phyloP scores from a whole-genome alignment of 2,113 vertebrate genomes.

The Prionailurus bengalensis region DNA sequence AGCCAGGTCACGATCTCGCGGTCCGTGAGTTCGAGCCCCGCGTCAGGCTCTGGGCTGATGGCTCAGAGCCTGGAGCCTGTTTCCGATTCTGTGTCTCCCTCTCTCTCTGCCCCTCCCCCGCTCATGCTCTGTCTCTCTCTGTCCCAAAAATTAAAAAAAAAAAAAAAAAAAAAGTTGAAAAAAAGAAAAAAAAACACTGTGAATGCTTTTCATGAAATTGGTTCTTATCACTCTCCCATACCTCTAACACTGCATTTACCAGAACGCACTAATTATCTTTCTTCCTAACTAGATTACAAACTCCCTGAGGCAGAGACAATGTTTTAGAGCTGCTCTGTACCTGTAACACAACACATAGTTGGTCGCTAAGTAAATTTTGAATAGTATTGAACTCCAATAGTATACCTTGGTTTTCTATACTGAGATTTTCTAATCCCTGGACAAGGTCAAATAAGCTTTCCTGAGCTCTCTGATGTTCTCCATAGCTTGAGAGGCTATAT shows the following conservation, averaged over 20 bases:
- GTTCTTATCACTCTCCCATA: not conserved
- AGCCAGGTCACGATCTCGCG: too few relatives aligned
- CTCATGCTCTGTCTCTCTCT: too few relatives aligned
- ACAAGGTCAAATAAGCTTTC: not conserved
- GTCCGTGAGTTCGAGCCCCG: too few relatives aligned
- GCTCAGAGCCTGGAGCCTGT: too few relatives aligned
- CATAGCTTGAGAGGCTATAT: not conserved
- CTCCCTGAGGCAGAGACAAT: not conserved
- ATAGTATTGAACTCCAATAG: not conserved
- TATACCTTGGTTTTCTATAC: not conserved
- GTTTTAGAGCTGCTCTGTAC: not conserved
- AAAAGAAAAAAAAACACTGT: not conserved
- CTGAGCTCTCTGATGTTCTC: not conserved
- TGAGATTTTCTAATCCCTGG: not conserved
- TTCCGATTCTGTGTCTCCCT: too few relatives aligned
- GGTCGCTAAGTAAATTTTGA: not conserved
- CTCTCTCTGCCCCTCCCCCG: too few relatives aligned
- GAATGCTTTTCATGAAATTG: slow-evolving; percentile 9
- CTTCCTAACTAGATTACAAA: not conserved
- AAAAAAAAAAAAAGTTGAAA: too few relatives aligned
- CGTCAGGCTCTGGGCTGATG: too few relatives aligned
- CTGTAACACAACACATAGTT: not conserved
- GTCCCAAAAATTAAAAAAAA: too few relatives aligned
- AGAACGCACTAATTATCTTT: not conserved
- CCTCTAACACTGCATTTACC: slow-evolving; percentile 3